These are phyloP conservation scores for Fregata magnificens DNA, from an alignment of 2,113 vertebrate species.

Conservation along the genomic window DNA sequence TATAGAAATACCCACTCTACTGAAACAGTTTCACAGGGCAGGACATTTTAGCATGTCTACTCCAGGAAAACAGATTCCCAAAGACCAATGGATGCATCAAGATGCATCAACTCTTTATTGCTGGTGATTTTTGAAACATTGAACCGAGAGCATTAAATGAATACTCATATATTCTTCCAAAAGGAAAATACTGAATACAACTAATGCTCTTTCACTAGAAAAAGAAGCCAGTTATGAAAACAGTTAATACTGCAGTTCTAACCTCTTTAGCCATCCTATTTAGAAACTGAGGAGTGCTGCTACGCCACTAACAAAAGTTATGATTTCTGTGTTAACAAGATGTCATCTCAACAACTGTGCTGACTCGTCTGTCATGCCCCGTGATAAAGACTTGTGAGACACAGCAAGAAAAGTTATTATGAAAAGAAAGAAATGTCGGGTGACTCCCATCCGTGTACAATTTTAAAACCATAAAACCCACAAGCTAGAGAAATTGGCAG, in stretches of 20 bases:
- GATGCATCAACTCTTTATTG: neutral
- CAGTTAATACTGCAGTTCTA: neutral
- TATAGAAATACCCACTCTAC: neutral
- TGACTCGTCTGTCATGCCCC: neutral
- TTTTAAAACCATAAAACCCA: neutral
- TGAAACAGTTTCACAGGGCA: neutral
- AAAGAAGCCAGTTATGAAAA: neutral
- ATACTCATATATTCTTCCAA: neutral
- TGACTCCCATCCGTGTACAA: neutral
- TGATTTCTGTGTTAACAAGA: neutral
- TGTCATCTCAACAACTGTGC: neutral
- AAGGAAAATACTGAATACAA: neutral
- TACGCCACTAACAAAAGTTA: neutral
- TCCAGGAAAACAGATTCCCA: neutral
- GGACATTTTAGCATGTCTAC: neutral
- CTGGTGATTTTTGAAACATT: neutral
- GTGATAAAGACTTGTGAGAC: neutral
- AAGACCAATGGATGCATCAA: neutral
- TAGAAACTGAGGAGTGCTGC: neutral
- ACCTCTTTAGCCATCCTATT: neutral
- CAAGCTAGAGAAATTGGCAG: constrained; percentile 1
- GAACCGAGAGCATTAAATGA: neutral
- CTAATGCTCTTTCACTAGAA: neutral
- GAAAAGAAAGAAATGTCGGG: neutral
- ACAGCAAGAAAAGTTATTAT: neutral